These are phyloP conservation scores for Mya arenaria DNA, from an alignment of 1,140 invertebrate species.

Conservation along the genomic window DNA sequence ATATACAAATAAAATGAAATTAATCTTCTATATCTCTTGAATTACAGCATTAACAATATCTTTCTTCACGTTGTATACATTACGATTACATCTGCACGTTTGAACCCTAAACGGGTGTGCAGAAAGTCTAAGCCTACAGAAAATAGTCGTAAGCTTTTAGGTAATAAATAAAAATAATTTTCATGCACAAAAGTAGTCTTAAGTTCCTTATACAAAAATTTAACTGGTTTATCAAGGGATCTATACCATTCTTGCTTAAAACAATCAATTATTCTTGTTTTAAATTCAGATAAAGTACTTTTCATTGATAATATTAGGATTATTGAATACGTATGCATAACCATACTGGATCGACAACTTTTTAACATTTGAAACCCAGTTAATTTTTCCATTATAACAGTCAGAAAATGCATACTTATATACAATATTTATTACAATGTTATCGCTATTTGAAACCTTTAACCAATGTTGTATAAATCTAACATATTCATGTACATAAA, in stretches of 20 bases:
- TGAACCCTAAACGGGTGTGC: background rate
- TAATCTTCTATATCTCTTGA: background rate
- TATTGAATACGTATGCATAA: background rate
- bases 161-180: background rate
- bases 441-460: constrained; percentile 4
- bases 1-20: constrained; percentile 3
- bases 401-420: background rate
- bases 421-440: background rate
- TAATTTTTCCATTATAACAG: background rate
- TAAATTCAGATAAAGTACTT: background rate
- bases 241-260: constrained; percentile 2
- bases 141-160: background rate
- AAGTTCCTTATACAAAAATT: background rate
- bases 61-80: background rate
- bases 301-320: background rate
- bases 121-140: background rate
- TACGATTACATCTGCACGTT: background rate
- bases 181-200: background rate
- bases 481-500: background rate
- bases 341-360: constrained; percentile 12
- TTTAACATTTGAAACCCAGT: background rate
- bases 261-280: constrained; percentile 1
- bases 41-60: background rate
- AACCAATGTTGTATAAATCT: constrained; percentile 13
- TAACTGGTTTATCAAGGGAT: background rate